These are phyloP conservation scores for Bettongia penicillata DNA, from an alignment of 2,113 vertebrate species.

Conservation along the genomic window DNA sequence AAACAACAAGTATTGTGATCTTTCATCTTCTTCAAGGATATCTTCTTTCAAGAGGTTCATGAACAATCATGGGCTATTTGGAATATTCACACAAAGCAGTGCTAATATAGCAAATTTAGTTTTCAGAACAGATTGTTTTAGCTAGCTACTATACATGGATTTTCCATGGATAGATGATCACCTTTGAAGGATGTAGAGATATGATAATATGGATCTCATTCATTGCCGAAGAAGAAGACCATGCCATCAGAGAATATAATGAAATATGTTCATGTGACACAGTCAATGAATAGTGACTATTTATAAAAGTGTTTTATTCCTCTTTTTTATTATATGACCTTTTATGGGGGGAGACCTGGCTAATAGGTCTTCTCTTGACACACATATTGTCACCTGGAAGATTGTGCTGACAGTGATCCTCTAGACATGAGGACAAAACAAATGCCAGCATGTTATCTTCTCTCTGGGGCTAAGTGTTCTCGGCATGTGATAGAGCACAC, in stretches of 20 bases:
- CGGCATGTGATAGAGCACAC: constrained; percentile 55
- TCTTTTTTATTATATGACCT: neutral
- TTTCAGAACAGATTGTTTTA: neutral
- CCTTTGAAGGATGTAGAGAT: neutral
- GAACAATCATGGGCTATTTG: neutral
- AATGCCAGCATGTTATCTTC: constrained; percentile 49
- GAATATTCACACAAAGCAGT: neutral
- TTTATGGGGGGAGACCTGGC: neutral
- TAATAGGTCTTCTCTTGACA: constrained; percentile 19
- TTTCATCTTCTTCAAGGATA: neutral
- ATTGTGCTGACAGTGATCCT: neutral
- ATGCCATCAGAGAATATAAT: neutral
- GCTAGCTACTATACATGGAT: neutral
- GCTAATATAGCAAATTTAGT: neutral
- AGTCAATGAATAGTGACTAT: constrained; percentile 17
- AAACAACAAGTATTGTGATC: no score
- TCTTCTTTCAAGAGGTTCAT: neutral
- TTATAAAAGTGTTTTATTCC: constrained; percentile 4
- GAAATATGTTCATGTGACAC: neutral
- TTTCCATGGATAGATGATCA: neutral
- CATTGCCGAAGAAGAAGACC: no score
- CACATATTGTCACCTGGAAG: neutral
- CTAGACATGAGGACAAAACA: neutral
- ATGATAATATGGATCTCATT: neutral
- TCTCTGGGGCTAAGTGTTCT: constrained; percentile 28